These are phyloP conservation scores for Antitype chi DNA, from an alignment of 2,888 invertebrate species.

Conservation along the genomic window DNA sequence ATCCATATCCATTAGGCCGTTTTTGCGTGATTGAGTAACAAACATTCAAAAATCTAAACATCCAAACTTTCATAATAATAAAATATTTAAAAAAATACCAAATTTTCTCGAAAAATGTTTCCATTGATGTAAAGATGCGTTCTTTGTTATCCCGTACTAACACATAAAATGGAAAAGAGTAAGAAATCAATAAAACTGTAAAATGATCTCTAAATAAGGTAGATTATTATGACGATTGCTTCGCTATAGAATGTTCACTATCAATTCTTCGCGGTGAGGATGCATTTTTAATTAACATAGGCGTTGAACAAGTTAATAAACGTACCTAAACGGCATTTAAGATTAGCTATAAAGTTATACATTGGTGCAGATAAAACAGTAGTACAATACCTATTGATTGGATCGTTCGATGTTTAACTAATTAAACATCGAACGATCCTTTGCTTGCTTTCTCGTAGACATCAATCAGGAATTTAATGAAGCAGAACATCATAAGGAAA, in stretches of 20 bases:
- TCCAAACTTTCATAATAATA: too few relatives aligned
- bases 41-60: too few relatives aligned
- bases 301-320: background rate
- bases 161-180: background rate
- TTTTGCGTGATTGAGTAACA: too few relatives aligned
- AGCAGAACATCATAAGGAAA: conserved; percentile 27
- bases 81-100: background rate
- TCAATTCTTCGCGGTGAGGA: background rate
- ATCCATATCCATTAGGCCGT: too few relatives aligned
- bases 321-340: background rate
- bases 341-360: too few relatives aligned
- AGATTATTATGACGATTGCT: background rate
- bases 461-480: conserved; percentile 27
- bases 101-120: background rate
- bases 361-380: background rate
- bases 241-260: background rate
- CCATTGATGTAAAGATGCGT: background rate
- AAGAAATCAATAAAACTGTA: background rate
- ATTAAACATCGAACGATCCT: background rate
- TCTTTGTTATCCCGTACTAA: background rate
- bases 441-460: conserved; percentile 26
- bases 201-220: background rate
- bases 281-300: background rate
- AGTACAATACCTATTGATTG: too few relatives aligned
- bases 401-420: too few relatives aligned